Evolutionary conservation across 2,797 vertebrate species (phyloP), one percentile per base, ranked within the genome.

Genomic region (Spondyliosoma cantharus): DNA sequence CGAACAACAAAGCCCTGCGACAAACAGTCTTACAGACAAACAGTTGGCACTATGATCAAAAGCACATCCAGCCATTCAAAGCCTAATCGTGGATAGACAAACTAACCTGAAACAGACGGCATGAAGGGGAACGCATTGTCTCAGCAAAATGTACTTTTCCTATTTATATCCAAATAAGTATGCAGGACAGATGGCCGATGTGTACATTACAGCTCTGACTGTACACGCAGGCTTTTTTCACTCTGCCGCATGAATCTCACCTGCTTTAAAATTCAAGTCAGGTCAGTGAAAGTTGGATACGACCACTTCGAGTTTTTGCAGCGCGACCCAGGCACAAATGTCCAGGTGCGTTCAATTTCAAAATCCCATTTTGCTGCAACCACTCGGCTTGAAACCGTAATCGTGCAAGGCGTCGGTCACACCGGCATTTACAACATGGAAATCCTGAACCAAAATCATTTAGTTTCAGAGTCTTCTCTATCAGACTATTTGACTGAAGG

Each of bases 11-110:
- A 86, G 71, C 80, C 17, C n/a, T n/a, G 48, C 70, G 69, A 82
- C 86, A 83, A 83, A 82, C 78, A 82, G 67, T 71, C 80, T 81
- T 68, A 76, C 46, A 78, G 54, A 81, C 73, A 72, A 88, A 81
- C 76, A 84, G 87, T 89, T 92, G 89, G 88, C 86, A 79, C 27
- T 3, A 27, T 56, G 74, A 91, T 89, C 90, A 90, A 90, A 91
- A 62, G 27, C 80, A 42, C 48, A 73, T 76, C 59, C 85, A 81
- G 58, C 46, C 78, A 75, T 85, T 87, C 88, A 92, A 71, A 86
- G 76, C 74, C 77, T 72, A 83, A 91, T 89, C 73, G 77, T 64
- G 72, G 60, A 77, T 11, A 78, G 76, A 86, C 72, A 80, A 84
- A 77, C 29, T 58, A 64, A 85, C 72, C 71, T 81, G 76, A 85